These are phyloP conservation scores for Rhegmatorhina hoffmannsi DNA, from an alignment of 2,113 vertebrate species.

Conservation along the genomic window DNA sequence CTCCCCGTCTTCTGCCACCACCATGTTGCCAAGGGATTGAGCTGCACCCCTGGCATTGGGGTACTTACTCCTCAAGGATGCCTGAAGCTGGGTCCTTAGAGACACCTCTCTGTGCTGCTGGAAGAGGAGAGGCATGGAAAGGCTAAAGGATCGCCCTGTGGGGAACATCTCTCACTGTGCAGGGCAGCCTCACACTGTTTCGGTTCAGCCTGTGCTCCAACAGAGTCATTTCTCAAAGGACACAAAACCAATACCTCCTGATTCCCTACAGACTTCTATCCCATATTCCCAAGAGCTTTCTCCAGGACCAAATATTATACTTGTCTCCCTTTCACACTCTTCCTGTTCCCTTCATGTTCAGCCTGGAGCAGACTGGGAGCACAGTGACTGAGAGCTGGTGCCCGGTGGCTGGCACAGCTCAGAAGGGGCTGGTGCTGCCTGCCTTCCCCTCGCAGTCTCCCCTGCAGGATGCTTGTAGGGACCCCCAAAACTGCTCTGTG, in stretches of 20 bases:
- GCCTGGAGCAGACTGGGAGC: not conserved
- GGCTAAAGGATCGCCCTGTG: not conserved
- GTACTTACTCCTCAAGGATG: too few species aligned
- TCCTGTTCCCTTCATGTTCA: not conserved
- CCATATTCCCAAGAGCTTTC: too few species aligned
- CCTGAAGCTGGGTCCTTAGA: too few species aligned
- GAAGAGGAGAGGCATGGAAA: not conserved
- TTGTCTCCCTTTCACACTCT: accelerated
- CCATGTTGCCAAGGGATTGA: accelerated
- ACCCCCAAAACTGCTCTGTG: not conserved
- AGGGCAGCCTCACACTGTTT: accelerated
- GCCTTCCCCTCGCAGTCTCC: not conserved
- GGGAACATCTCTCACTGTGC: accelerated
- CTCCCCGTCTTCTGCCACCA: accelerated
- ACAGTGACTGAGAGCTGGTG: not conserved
- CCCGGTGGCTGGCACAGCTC: not conserved
- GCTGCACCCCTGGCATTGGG: not conserved
- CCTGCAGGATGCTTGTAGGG: not conserved
- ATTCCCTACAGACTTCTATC: not conserved
- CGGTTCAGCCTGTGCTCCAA: accelerated
- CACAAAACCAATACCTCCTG: not conserved
- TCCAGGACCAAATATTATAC: too few species aligned
- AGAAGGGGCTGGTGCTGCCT: not conserved
- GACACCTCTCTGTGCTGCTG: accelerated
- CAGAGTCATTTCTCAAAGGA: not conserved